Base-by-base conservation (phyloP, 2,888 invertebrate genomes). In the Mycalesis mineus region DNA sequence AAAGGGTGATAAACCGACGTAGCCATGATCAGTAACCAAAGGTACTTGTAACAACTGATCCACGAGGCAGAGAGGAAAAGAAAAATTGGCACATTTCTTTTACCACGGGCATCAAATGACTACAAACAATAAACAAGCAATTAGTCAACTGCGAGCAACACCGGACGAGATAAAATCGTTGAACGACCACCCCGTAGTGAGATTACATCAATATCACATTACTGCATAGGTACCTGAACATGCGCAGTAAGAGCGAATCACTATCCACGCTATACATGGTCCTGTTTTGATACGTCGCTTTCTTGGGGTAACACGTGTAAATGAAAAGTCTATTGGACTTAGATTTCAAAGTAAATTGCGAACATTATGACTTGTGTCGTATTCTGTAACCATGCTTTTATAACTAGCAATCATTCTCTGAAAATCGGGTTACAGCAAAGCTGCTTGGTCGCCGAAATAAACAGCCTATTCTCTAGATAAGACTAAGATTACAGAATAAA, bases 131-230 rank as follows among this genome's bases (percentile, higher is more conserved):
- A 40, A 40, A 51, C 51, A 51, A 40, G 13, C 8, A 40, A 14
- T 13, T 47, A 33, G 7, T 11, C 48, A 7, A 28, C 28, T 29
- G 5, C 7, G 40, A 57, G 42, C 51, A 45, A 41, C 22, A 56
- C 62, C 62, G 62, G 62, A 59, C 54, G 54, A 60, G 60, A 60
- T 62, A 54, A 57, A 31, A 54, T 29, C 29, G 47, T 14, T 15
- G 28, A 57, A 50, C 54, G 62, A 57, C 62, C 62, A 62, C 62
- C 59, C 51, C 31, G 40, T 13, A 29, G 11, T 40, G 50, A 5
- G 15, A 51, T 47, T 47, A 8, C 50, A 40, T 40, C 36, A 22
- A 17, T 49, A 50, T 50, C 50, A 39, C 50, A 37, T 50, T 39
- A 50, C 50, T 14, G 15, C 13, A 22, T 13, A 50, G 14, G 13